Conservation (phyloP, 2,113 vertebrate species). For the Lichenostomus cassidix region DNA sequence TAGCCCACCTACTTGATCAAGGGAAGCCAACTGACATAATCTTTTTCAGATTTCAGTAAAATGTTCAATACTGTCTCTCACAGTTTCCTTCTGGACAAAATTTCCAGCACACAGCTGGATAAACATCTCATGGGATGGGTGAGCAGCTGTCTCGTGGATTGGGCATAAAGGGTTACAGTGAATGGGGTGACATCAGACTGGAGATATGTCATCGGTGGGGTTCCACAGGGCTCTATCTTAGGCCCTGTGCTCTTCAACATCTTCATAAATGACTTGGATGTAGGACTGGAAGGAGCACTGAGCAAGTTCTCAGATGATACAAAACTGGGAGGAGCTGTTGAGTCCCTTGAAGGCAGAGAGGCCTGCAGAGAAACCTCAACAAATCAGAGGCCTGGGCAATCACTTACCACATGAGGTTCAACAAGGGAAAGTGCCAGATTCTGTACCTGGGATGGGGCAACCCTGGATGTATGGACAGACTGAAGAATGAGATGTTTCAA, state of each 20-base stretch:
- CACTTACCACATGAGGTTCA: not conserved
- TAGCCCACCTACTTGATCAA: not conserved
- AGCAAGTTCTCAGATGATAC: fast-evolving
- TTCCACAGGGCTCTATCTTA: not conserved
- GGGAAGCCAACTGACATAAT: not conserved
- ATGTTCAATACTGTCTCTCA: not conserved
- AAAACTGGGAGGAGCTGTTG: not conserved
- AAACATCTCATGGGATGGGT: not conserved
- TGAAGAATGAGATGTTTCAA: not conserved
- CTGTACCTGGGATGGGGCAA: not conserved
- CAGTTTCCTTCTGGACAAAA: not conserved
- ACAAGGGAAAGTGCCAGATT: not conserved
- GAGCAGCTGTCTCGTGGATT: not conserved
- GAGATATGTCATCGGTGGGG: no score
- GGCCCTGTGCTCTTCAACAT: not conserved
- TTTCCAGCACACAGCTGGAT: not conserved
- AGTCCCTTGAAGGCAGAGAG: not conserved
- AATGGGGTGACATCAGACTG: not conserved
- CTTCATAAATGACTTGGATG: not conserved
- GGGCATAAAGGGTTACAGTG: not conserved
- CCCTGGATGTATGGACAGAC: no score
- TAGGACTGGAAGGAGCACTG: not conserved
- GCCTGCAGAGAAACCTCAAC: not conserved
- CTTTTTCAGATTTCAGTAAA: not conserved
- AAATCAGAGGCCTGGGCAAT: not conserved